Evolutionary conservation across 2,113 vertebrate genomes (phyloP).

Genomic region (Anthoscopus minutus): DNA sequence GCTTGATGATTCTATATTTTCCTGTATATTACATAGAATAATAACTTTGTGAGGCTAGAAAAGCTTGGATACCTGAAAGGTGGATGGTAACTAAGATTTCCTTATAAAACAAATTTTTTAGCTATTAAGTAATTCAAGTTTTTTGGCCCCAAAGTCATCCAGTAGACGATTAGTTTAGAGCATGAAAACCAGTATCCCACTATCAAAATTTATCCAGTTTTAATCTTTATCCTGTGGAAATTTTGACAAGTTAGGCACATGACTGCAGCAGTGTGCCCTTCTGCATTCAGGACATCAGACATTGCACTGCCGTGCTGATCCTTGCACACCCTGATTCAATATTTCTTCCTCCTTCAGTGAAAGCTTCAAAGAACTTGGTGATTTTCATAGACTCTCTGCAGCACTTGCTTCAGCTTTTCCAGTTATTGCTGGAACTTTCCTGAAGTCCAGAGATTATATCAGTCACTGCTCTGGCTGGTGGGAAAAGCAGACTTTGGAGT

Average conservation of each 20-base stretch:
- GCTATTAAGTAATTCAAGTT: background rate
- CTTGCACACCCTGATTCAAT: background rate
- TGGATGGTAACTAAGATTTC: background rate
- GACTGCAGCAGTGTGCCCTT: background rate
- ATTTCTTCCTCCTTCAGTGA: background rate
- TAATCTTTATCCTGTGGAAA: background rate
- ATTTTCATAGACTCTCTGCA: background rate
- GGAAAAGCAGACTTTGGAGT: background rate
- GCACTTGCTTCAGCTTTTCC: rapidly evolving
- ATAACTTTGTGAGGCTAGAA: background rate
- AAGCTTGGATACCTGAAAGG: background rate
- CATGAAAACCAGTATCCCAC: background rate
- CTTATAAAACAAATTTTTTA: background rate
- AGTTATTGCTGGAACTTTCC: background rate
- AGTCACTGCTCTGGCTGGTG: background rate
- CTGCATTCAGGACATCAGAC: background rate
- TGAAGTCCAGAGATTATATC: background rate
- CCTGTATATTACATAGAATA: background rate
- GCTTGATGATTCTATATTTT: background rate
- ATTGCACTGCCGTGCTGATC: rapidly evolving
- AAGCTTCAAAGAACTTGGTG: background rate
- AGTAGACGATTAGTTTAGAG: background rate
- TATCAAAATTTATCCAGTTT: background rate
- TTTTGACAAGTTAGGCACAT: background rate
- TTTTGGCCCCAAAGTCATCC: background rate